Evolutionary conservation across 2,888 invertebrate genomes (phyloP).

Genomic region (Hydriomena furcata): DNA sequence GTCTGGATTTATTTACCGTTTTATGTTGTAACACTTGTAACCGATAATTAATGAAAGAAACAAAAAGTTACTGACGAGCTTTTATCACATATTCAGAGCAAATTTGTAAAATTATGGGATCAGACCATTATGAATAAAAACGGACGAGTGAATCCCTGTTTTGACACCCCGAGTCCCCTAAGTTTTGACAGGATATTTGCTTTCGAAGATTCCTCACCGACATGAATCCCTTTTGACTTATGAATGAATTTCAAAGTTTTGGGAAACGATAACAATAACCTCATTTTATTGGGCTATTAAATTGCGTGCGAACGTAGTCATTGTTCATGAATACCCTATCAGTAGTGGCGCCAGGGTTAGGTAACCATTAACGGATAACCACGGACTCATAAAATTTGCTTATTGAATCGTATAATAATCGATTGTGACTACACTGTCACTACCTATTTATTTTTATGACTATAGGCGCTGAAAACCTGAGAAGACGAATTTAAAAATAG

Average conservation of each 20-base stretch:
- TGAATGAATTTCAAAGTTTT: constrained; percentile 51
- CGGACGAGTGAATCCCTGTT: constrained; percentile 11
- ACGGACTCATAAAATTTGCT: constrained; percentile 32
- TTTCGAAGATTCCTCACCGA: constrained; percentile 43
- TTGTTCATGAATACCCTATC: constrained; percentile 46
- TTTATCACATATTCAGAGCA: too few relatives aligned
- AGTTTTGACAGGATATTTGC: constrained; percentile 48
- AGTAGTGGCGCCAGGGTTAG: constrained; percentile 52
- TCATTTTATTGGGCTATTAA: constrained; percentile 56
- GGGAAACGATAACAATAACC: constrained; percentile 45
- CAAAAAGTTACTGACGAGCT: too few relatives aligned
- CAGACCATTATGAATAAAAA: constrained; percentile 12
- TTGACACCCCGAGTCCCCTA: constrained; percentile 20
- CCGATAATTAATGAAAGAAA: too few relatives aligned
- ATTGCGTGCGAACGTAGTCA: constrained; percentile 51
- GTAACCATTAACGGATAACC: constrained; percentile 36
- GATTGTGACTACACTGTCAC: constrained; percentile 22
- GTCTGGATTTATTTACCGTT: background rate
- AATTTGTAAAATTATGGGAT: constrained; percentile 1
- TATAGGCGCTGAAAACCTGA: constrained; percentile 1
- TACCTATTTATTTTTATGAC: constrained; percentile 19
- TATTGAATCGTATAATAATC: constrained; percentile 20
- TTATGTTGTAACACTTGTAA: background rate
- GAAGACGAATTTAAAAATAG: too few relatives aligned
- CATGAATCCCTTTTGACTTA: constrained; percentile 48